Conservation (phyloP, 2,113 vertebrate species). For the Gambusia affinis region DNA sequence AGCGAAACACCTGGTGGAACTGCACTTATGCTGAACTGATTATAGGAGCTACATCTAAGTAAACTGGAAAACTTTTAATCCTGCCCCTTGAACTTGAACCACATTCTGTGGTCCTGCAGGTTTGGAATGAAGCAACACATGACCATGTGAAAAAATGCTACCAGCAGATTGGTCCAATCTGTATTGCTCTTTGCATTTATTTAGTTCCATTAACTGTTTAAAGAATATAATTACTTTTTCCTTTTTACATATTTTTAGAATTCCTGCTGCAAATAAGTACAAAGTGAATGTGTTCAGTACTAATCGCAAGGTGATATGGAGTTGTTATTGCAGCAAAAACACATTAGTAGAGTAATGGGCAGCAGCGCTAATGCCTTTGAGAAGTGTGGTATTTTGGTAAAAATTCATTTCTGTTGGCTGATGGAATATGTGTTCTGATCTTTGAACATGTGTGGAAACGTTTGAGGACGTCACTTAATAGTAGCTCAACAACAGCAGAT, state of each 20-base stretch:
- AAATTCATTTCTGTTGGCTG: neutral
- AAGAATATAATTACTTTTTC: neutral
- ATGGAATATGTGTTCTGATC: neutral
- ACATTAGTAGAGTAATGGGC: neutral
- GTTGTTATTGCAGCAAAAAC: neutral
- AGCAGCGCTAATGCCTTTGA: neutral
- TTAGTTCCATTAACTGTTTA: neutral
- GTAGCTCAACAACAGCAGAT: constrained; percentile 6
- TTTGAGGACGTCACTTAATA: neutral
- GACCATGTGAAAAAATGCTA: no score
- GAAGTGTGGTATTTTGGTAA: neutral
- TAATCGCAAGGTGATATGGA: neutral
- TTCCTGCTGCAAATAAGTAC: neutral
- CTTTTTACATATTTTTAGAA: neutral
- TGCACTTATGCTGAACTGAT: no score
- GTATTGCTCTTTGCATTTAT: no score
- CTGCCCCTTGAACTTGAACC: no score
- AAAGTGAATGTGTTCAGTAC: neutral
- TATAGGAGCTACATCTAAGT: no score
- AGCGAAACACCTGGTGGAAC: no score
- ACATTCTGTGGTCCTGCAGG: no score
- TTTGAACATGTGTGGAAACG: neutral
- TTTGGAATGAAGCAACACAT: no score
- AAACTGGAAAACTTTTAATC: no score
- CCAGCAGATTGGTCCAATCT: no score